Base-by-base conservation (phyloP, 2,113 vertebrate genomes). In the Orycteropus afer region DNA sequence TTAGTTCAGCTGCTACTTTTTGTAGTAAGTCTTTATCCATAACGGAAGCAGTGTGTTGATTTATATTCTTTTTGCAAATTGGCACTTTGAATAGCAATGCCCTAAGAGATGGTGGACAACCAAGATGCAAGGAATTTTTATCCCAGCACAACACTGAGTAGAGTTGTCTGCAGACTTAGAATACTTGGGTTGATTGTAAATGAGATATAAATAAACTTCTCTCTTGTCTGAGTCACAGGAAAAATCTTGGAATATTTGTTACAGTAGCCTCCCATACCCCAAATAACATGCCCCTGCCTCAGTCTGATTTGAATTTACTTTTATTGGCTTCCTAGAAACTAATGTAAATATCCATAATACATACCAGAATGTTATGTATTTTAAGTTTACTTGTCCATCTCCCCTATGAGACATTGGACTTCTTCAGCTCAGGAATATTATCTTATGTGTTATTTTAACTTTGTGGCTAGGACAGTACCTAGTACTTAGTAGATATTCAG, bases 181-280 rank as follows among this genome's bases (percentile, higher is more conserved):
- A 47, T 57, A 67, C 32, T 67, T 80, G 37, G 23, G 10, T 79
- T 86, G 34, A 63, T 77, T 85, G 59, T 93, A 71, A 40, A 25
- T 32, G 32, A 49, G 32, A 32, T 65, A 34, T 18, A 40, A 45
- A 92, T 65, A 53, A 5, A 73, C 7, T 53, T 76, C n/a, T 49
- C 11, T 84, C 45, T 49, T 18, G 27, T 84, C 84, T 92, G 47
- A 53, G 20, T 45, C 82, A 67, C 23, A 20, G 25, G 37, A 69
- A 79, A 86, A 29, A 63, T 73, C 63, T 53, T 81, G 27, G 55
- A 76, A n/a, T 78, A 94, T 94, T 90, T 94, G 29, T 85, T 49
- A 61, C 5, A 79, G 53, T 79, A 61, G 51, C 42, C 34, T 22
- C 63, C 37, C 7, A 20, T 86, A 22, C 61, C 20, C n/a, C 42